phyloP scores from a whole-genome alignment of 1,140 invertebrate species.

The Pachypsylla venusta region DNA sequence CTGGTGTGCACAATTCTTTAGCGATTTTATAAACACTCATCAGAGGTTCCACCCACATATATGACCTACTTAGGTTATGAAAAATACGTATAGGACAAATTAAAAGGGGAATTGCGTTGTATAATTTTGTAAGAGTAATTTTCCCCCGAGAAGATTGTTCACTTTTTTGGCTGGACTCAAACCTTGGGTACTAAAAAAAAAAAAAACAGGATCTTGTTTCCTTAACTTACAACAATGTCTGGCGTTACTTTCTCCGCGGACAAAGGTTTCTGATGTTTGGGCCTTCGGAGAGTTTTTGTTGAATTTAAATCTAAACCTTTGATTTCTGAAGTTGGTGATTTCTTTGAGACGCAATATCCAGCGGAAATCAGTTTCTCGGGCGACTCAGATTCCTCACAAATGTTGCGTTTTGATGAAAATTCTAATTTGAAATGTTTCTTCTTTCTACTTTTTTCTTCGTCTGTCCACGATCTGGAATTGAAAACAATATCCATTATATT shows the following conservation, averaged over 20 bases:
- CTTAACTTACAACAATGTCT: background rate
- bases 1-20: too few species aligned
- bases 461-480: conserved; percentile 34
- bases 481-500: too few species aligned
- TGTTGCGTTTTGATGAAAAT: conserved; percentile 33
- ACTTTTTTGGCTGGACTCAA: too few species aligned
- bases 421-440: conserved; percentile 53
- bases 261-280: background rate
- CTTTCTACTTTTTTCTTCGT: conserved; percentile 44
- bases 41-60: too few species aligned
- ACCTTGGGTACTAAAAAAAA: too few species aligned
- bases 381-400: conserved; percentile 8
- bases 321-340: background rate
- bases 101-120: too few species aligned
- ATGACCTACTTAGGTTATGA: too few species aligned
- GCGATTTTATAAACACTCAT: too few species aligned
- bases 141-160: too few species aligned
- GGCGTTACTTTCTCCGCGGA: background rate
- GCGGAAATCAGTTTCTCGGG: conserved; percentile 14
- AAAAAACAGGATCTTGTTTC: background rate
- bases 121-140: too few species aligned
- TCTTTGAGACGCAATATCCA: too few species aligned
- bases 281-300: background rate
- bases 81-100: too few species aligned
- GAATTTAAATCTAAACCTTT: background rate